A percentile compares a stretch with the other conserved stretches of the same genome.
phyloP scores from a whole-genome alignment of 2,797 vertebrate species.

The Alosa sapidissima region DNA sequence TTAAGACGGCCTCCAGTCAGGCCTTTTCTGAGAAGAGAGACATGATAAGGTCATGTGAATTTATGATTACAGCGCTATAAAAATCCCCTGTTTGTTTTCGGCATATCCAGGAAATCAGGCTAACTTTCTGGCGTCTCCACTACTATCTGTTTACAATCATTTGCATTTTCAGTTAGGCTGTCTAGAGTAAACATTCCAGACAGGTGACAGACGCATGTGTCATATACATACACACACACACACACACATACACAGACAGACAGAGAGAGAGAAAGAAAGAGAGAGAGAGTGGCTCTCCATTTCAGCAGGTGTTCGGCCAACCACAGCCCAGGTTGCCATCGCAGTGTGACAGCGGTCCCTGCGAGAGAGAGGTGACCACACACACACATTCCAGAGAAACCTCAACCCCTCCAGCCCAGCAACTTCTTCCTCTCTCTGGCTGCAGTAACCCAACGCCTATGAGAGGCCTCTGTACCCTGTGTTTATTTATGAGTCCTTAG shows the following conservation, averaged over 20 bases:
- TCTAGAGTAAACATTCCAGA: not conserved
- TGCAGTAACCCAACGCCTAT: conserved; percentile 23
- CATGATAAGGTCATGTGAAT: not conserved
- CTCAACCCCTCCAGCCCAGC: conserved; percentile 17
- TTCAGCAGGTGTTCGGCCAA: conserved; percentile 31
- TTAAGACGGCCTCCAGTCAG: not conserved
- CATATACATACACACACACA: not conserved
- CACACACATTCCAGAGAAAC: conserved; percentile 24
- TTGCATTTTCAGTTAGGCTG: not conserved
- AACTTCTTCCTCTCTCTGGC: conserved; percentile 18
- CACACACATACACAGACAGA: not conserved
- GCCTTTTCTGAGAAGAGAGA: not conserved
- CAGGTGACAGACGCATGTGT: not conserved
- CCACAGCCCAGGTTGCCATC: not conserved
- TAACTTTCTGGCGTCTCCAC: not conserved
- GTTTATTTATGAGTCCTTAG: conserved; percentile 38
- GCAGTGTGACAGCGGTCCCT: too few relatives aligned
- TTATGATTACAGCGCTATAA: not conserved
- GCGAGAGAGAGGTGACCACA: not conserved
- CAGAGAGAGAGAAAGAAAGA: not conserved
- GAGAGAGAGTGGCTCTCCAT: not conserved
- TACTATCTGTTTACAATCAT: conserved; percentile 7
- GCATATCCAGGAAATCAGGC: not conserved
- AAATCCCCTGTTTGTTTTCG: not conserved
- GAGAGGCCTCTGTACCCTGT: conserved; percentile 29